Evolutionary conservation across 37 sponge, comb jelly and placozoan genomes (phyloP), one percentile per base, ranked within the genome.

Genomic region (Cladorhizidae sp.): DNA sequence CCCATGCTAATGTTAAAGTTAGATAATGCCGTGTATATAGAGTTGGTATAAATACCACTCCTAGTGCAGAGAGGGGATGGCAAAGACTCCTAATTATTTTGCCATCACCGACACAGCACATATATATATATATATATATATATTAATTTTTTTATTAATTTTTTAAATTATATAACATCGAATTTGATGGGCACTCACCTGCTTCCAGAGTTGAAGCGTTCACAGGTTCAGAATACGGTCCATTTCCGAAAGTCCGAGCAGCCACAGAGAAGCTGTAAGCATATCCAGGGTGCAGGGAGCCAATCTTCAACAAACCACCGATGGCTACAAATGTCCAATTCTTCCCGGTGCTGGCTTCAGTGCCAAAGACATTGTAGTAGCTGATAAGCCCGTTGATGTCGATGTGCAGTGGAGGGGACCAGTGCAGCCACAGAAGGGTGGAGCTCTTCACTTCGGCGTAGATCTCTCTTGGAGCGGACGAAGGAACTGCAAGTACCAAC

Each of bases 221-320:
- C 21, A 39, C 25, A 23, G 40, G 28, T 41, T 40, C 2, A 35
- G 64, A 29, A 35, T 50, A 57, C 21, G 78, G 78, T 9, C 78
- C 78, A 25, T 18, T 5, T 17, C 63, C 78, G 23, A 77, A 21
- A 11, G 78, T 77, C n/a, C 22, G 29, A 38, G 78, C 67, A 21
- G 45, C 28, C 12, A 62, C 17, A 23, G 25, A 9, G n/a, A 40
- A 64, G 15, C 40, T 39, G 43, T 77, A 77, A 42, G 23, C 56
- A 41, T 77, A 77, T 64, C 40, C 3, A 7, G 78, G 78, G 63
- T 77, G 78, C 14, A 62, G 78, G 33, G 64, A 8, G 28, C 50
- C 56, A 45, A 82, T 15, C 14, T 0, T 57, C 33, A 73, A 38
- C 1, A 56, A 35, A n/a, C 25, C 38, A 14, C 37, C 29, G 20